Evolutionary conservation across 2,888 invertebrate genomes (phyloP).

Genomic region (Alitta virens): DNA sequence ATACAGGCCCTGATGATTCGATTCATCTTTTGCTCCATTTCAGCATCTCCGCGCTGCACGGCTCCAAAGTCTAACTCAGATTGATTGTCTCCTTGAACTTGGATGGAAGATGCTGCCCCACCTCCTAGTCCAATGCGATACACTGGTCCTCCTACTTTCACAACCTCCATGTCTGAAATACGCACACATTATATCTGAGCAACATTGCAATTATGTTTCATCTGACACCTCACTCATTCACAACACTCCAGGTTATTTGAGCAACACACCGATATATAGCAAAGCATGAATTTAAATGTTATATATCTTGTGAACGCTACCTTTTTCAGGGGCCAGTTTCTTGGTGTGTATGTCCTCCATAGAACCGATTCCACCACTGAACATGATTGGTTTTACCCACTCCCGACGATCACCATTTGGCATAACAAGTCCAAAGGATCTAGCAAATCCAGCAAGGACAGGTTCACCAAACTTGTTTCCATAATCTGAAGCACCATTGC

Average conservation of each 20-base stretch:
- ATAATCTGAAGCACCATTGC: slow-evolving; percentile 97
- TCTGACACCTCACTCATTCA: too few relatives aligned
- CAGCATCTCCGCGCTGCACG: slow-evolving; percentile 93
- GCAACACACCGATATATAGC: too few relatives aligned
- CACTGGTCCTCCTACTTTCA: slow-evolving; percentile 95
- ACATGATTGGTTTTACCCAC: slow-evolving; percentile 98
- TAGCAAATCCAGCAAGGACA: slow-evolving; percentile 83
- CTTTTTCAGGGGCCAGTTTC: slow-evolving; percentile 74
- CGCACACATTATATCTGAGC: background rate
- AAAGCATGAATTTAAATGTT: too few relatives aligned
- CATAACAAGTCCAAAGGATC: slow-evolving; percentile 81
- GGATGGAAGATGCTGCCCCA: slow-evolving; percentile 95
- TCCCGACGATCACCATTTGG: slow-evolving; percentile 71
- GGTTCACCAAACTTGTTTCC: slow-evolving; percentile 99
- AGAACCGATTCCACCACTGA: slow-evolving; percentile 91
- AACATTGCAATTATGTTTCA: too few relatives aligned
- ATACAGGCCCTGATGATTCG: slow-evolving; percentile 88
- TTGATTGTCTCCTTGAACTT: slow-evolving; percentile 86
- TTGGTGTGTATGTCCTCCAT: slow-evolving; percentile 80
- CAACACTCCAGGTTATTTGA: too few relatives aligned
- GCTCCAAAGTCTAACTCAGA: slow-evolving; percentile 89
- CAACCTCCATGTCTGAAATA: slow-evolving; percentile 77
- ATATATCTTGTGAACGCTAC: too few relatives aligned
- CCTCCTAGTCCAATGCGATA: slow-evolving; percentile 98
- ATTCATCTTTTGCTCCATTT: slow-evolving; percentile 98